Conservation (phyloP, 2,888 invertebrate species). For the Diloba caeruleocephala region DNA sequence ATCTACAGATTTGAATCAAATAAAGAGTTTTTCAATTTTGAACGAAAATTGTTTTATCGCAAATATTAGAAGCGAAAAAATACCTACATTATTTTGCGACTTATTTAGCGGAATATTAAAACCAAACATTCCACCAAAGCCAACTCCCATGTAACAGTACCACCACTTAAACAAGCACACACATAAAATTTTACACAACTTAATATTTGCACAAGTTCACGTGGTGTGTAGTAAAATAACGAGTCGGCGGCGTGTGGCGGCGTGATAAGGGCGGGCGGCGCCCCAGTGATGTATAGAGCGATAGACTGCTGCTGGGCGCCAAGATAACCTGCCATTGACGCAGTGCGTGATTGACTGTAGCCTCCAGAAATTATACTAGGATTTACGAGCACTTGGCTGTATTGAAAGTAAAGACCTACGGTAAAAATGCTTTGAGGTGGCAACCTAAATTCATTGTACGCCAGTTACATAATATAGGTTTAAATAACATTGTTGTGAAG, state of each 20-base stretch:
- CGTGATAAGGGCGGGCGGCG: constrained; percentile 62
- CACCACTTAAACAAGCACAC: constrained; percentile 17
- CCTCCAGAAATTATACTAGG: constrained; percentile 54
- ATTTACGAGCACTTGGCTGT: constrained; percentile 30
- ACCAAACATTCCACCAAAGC: constrained; percentile 5
- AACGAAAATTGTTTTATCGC: no score
- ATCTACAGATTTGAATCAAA: no score
- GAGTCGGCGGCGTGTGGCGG: constrained; percentile 58
- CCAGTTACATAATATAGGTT: no score
- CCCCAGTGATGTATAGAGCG: constrained; percentile 60
- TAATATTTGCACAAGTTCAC: constrained; percentile 55
- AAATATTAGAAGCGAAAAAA: no score
- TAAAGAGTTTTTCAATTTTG: no score
- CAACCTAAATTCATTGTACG: no score
- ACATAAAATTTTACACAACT: constrained; percentile 50
- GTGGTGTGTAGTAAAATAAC: constrained; percentile 61
- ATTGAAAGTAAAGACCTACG: neutral
- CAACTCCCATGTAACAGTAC: constrained; percentile 4
- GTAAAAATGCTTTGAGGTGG: no score
- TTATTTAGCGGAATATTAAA: no score
- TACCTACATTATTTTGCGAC: no score
- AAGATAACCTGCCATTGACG: constrained; percentile 66
- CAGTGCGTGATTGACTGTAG: constrained; percentile 51
- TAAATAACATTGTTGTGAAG: no score
- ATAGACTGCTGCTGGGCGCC: constrained; percentile 53